Base-by-base conservation (phyloP, 2,888 invertebrate genomes). In the Eupithecia subfuscata region DNA sequence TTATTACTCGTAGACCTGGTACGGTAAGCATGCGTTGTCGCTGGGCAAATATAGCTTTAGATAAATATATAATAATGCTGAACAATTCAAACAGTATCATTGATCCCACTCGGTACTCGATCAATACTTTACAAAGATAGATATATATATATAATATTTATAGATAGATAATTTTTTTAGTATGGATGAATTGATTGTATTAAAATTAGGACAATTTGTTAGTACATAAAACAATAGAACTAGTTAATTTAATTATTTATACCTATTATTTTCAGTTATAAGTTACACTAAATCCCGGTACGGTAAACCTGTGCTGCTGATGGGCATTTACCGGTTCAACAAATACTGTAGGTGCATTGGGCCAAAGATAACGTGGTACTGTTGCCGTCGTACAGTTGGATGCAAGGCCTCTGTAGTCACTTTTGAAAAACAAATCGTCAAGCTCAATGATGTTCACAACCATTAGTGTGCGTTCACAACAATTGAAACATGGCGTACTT, bases 341-440 rank as follows among this genome's bases (percentile, higher is more conserved):
- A 82, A 80, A 22, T 76, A 82, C 45, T 78, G 77, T 48, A 76
- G 79, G 2, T 78, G 76, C 45, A 79, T 74, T 7, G 84, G 85
- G 0, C 43, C 79, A 4, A 85, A 80, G 74, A 81, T 73, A 1
- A 78, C 82, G 14, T 87, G 87, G 85, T 79, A 79, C 37, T 84
- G 85, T 71, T 80, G 37, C 8, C 65, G 16, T 8, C 65, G 34
- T 14, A 12, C 34, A 52, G n/a, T 7, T 30, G 9, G 37, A 11
- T 65, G 65, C 18, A 65, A 65, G 18, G 89, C 87, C 0, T 80
- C 80, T 4, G 73, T 90, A 2, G 52, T 83, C 43, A 89, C 90
- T 0, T 7, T 81, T 5, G 82, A 85, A 1, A 76, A 85, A 22
- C 69, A 81, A 14, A 85, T 90, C 52, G 75, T 89, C 2, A 79